phyloP scores from a whole-genome alignment of 2,888 invertebrate genomes.

The Amphipoea lucens region DNA sequence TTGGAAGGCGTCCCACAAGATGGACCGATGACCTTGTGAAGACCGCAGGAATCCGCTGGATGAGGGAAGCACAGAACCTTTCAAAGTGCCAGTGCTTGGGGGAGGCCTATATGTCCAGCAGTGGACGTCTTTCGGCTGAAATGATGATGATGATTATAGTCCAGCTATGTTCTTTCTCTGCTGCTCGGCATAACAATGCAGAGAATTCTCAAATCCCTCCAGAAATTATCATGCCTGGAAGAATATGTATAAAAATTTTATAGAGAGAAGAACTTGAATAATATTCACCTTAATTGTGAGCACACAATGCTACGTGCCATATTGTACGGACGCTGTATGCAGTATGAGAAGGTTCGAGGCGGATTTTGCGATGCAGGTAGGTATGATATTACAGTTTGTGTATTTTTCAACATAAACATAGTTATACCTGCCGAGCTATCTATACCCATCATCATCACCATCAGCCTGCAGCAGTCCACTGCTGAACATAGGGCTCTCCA shows the following conservation, averaged over 20 bases:
- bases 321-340: constrained; percentile 43
- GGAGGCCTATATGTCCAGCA: not conserved
- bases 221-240: constrained; percentile 11
- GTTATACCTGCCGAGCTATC: too few relatives aligned
- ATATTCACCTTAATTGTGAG: constrained; percentile 56
- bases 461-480: too few relatives aligned
- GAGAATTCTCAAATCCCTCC: not conserved
- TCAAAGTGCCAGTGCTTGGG: not conserved
- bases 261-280: constrained; percentile 23
- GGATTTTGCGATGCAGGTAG: constrained; percentile 34
- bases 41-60: not conserved
- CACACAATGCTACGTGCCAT: constrained; percentile 57
- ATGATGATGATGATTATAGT: not conserved
- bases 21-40: not conserved
- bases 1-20: not conserved
- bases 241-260: constrained; percentile 23
- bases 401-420: not conserved
- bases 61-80: not conserved
- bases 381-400: constrained; percentile 3
- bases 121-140: not conserved
- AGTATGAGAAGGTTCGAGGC: constrained; percentile 37
- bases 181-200: not conserved
- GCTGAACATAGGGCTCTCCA: too few relatives aligned
- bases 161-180: not conserved
- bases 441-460: too few relatives aligned